Base-by-base conservation (phyloP, 2,797 vertebrate species). In the Salarias fasciatus region DNA sequence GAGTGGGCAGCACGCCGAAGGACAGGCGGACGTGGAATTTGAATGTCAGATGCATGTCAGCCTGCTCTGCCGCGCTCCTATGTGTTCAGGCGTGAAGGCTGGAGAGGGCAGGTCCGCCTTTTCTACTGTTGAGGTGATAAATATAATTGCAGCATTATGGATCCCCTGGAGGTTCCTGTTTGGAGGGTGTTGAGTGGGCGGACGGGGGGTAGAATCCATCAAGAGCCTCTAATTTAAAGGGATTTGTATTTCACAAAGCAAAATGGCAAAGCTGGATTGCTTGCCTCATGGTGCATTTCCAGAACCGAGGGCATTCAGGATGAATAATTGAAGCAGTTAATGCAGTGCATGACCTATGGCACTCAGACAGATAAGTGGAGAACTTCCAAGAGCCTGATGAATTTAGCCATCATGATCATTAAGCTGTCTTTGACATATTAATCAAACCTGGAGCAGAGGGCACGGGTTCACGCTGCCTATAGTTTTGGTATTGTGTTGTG, bases 261-360 rank as follows among this genome's bases (percentile, higher is more conserved):
- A 88, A 91, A 86, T 83, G 62, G 79, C 64, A 33, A 70, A 18
- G 46, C 64, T 53, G 59, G 58, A 77, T 77, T 76, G 54, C 49
- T 75, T 49, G 31, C 69, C 68, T 65, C 18, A 43, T 43, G 74
- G 74, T 77, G 80, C 80, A 75, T 83, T 83, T 85, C 83, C 51
- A 70, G 54, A 86, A 83, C 50, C 4, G 61, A 79, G 67, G 75
- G 75, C 75, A 79, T 48, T 49, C 66, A 67, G 60, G 71, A 87
- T 91, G 79, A 91, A 91, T 91, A 90, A 92, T 89, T 89, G 81
- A 88, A 65, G 79, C 70, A 69, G 81, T 83, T 88, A 87, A 88
- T 90, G 74, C 75, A 68, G 80, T 66, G 64, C 74, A 74, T 83
- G 81, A 86, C 86, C 80, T 80, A 47, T 87, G 70, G 73, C 80